Conservation (phyloP, 1,140 invertebrate species). For the Bombus confusus region DNA sequence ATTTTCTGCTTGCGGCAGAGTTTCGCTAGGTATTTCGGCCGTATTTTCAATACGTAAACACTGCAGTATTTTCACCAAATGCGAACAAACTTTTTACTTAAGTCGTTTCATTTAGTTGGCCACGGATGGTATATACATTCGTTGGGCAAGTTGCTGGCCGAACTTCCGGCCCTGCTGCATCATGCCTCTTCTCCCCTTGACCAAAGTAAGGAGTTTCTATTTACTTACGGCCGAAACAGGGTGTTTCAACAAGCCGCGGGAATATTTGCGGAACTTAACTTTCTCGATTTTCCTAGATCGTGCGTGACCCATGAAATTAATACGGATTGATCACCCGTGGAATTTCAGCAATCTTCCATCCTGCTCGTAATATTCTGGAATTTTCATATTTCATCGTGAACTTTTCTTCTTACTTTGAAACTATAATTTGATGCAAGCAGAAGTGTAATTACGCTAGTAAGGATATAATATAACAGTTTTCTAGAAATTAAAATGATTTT, state of each 20-base stretch:
- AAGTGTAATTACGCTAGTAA: neutral
- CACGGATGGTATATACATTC: conserved; percentile 68
- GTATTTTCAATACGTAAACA: conserved; percentile 69
- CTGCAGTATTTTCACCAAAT: conserved; percentile 72
- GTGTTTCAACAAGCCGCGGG: conserved; percentile 67
- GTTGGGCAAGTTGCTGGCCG: conserved; percentile 73
- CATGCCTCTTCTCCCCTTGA: conserved; percentile 37
- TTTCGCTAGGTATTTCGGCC: conserved; percentile 52
- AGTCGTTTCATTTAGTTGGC: conserved; percentile 77
- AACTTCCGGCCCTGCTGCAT: conserved; percentile 67
- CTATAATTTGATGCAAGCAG: neutral
- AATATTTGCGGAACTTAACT: conserved; percentile 61
- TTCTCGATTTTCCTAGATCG: conserved; percentile 42
- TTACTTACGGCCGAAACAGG: conserved; percentile 71
- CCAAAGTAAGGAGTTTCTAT: conserved; percentile 69
- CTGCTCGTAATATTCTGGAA: neutral
- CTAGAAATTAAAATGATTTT: too few relatives aligned
- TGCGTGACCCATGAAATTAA: conserved; percentile 54
- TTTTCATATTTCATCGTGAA: neutral
- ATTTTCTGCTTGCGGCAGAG: conserved; percentile 43
- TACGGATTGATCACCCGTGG: neutral
- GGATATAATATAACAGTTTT: too few relatives aligned
- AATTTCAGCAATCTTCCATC: neutral
- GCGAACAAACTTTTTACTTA: conserved; percentile 77
- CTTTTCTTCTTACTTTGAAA: neutral